These are phyloP conservation scores for Cuniculus paca DNA, from an alignment of 2,797 vertebrate genomes.

Conservation along the genomic window DNA sequence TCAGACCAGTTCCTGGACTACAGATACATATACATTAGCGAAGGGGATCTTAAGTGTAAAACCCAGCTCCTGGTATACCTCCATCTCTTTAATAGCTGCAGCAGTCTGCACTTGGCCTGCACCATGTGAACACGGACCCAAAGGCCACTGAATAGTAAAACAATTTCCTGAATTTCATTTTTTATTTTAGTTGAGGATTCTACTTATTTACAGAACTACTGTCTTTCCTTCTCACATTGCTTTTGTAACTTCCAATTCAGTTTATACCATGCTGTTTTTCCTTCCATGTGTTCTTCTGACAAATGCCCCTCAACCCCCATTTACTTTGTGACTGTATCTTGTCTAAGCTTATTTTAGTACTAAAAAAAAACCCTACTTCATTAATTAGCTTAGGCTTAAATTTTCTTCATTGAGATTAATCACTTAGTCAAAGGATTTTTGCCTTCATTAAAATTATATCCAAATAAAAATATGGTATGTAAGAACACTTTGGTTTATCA, in stretches of 20 bases:
- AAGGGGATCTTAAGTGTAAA: neutral
- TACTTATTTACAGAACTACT: neutral
- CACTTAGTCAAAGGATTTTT: constrained; percentile 58
- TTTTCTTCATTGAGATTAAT: constrained; percentile 15
- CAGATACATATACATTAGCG: neutral
- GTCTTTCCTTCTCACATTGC: neutral
- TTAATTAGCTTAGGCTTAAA: constrained; percentile 38
- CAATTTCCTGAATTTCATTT: neutral
- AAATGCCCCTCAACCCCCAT: neutral
- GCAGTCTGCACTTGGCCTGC: neutral
- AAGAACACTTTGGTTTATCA: constrained; percentile 50
- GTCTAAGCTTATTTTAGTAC: neutral
- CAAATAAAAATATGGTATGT: constrained; percentile 32
- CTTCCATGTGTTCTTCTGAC: neutral
- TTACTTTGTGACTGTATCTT: constrained; percentile 4
- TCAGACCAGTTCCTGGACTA: constrained; percentile 19
- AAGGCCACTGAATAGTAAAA: neutral
- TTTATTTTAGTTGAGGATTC: neutral
- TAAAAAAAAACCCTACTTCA: neutral
- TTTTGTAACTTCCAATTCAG: neutral
- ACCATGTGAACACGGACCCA: neutral
- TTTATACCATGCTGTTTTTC: neutral
- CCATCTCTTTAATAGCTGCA: neutral
- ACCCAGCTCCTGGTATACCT: neutral
- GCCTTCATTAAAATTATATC: constrained; percentile 54